Conservation (phyloP, 2,888 invertebrate genomes). For the Cryptops parisi region DNA sequence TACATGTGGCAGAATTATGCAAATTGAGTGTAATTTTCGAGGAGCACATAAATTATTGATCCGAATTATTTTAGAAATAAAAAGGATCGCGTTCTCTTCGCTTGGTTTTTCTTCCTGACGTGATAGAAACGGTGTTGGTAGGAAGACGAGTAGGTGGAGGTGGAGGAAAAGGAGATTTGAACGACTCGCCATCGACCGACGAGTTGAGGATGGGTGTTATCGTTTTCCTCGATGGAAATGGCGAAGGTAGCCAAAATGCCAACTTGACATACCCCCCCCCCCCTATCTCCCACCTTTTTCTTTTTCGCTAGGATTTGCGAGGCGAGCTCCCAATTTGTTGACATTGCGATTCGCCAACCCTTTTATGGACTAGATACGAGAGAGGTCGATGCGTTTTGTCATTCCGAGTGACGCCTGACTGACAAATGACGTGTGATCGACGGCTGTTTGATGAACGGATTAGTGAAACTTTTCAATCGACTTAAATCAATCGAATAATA, state of each 20-base stretch:
- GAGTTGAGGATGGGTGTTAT: conserved; percentile 8
- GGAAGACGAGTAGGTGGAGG: background rate
- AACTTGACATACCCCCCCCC: no score
- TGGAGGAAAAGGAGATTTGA: background rate
- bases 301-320: background rate
- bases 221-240: background rate
- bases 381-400: no score
- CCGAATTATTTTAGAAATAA: conserved; percentile 15
- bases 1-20: conserved; percentile 20
- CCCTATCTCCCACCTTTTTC: conserved; percentile 1
- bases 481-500: no score
- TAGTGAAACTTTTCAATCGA: no score
- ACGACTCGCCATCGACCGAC: no score
- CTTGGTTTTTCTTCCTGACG: no score
- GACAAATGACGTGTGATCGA: no score
- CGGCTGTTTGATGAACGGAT: no score
- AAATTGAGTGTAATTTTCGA: conserved; percentile 18
- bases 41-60: conserved; percentile 18
- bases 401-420: no score
- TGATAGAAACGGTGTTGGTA: background rate
- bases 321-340: conserved; percentile 6
- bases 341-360: conserved; percentile 6
- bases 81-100: no score
- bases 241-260: no score
- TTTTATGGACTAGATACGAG: no score